phyloP scores from a whole-genome alignment of 2,888 invertebrate genomes.

The Scaptomyza flava region DNA sequence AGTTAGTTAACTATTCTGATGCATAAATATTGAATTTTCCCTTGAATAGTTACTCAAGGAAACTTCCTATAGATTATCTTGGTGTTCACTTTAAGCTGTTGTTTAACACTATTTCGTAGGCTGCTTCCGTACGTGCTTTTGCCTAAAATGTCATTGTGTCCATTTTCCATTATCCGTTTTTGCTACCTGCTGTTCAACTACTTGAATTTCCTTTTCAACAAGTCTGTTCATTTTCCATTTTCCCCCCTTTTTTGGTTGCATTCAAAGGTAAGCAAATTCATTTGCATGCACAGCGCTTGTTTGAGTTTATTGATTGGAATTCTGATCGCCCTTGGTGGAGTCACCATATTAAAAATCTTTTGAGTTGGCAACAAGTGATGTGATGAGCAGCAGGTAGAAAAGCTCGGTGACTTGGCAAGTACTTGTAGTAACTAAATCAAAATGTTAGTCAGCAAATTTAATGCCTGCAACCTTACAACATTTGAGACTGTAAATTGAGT shows the following conservation, averaged over 20 bases:
- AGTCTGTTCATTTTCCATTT: constrained; percentile 15
- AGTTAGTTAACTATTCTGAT: neutral
- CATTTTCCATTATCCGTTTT: neutral
- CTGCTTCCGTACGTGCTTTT: constrained; percentile 29
- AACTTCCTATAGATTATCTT: neutral
- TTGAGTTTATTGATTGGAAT: constrained; percentile 60
- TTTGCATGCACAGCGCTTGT: constrained; percentile 56
- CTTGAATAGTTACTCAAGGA: neutral
- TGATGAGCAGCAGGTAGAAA: neutral
- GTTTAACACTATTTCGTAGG: constrained; percentile 18
- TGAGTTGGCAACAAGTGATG: constrained; percentile 27
- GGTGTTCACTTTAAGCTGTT: neutral
- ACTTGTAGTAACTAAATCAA: constrained; percentile 4
- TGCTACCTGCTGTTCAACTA: neutral
- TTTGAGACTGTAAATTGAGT: constrained; percentile 2
- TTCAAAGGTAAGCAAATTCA: constrained; percentile 43
- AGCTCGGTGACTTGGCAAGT: constrained; percentile 5
- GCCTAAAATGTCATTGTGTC: constrained; percentile 30
- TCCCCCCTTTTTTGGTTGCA: constrained; percentile 20
- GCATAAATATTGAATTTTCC: neutral
- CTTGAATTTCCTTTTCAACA: neutral
- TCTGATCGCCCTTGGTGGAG: constrained; percentile 1
- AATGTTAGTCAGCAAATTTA: constrained; percentile 1
- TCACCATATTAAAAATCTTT: constrained; percentile 15
- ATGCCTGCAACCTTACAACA: neutral